Percentiles rank a stretch among this genome's conserved stretches.
Conservation (phyloP, 2,797 vertebrate genomes). For the Petrocephalus sullivani region DNA sequence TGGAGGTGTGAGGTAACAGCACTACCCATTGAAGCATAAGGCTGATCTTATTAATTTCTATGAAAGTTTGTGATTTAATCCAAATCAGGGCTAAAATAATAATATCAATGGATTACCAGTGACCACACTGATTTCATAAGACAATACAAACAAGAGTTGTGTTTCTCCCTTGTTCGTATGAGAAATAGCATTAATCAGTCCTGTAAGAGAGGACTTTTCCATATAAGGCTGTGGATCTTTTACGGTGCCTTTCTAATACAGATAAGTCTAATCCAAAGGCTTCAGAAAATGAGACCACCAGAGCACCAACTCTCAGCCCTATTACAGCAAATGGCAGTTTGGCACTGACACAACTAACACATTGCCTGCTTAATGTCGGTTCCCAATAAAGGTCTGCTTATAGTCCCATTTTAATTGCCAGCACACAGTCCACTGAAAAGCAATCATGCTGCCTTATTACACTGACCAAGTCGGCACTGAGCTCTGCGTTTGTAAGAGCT, state of each 20-base stretch:
- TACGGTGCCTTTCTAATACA: not conserved
- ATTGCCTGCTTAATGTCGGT: not conserved
- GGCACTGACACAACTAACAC: slow-evolving; percentile 1
- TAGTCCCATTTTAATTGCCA: slow-evolving; percentile 22
- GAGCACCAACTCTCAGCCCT: not conserved
- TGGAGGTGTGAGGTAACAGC: not conserved
- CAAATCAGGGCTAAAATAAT: not conserved
- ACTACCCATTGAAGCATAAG: not conserved
- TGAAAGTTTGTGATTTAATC: not conserved
- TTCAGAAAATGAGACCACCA: slow-evolving; percentile 16
- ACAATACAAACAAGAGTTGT: not conserved
- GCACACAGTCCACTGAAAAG: slow-evolving; percentile 23
- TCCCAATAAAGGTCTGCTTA: slow-evolving; percentile 18
- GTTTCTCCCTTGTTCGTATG: not conserved
- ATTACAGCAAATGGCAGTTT: slow-evolving; percentile 20
- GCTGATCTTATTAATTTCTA: not conserved
- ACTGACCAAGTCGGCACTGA: not conserved
- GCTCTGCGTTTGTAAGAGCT: not conserved
- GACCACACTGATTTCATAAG: not conserved
- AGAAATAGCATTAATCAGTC: not conserved
- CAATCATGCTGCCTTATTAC: slow-evolving; percentile 24
- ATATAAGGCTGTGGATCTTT: slow-evolving; percentile 1
- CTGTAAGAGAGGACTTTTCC: not conserved
- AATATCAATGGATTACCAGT: not conserved
- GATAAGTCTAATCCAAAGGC: slow-evolving; percentile 14